These are phyloP conservation scores for Dendronephthya gigantea DNA, from an alignment of 64 coral and sea anemone genomes.

Conservation along the genomic window DNA sequence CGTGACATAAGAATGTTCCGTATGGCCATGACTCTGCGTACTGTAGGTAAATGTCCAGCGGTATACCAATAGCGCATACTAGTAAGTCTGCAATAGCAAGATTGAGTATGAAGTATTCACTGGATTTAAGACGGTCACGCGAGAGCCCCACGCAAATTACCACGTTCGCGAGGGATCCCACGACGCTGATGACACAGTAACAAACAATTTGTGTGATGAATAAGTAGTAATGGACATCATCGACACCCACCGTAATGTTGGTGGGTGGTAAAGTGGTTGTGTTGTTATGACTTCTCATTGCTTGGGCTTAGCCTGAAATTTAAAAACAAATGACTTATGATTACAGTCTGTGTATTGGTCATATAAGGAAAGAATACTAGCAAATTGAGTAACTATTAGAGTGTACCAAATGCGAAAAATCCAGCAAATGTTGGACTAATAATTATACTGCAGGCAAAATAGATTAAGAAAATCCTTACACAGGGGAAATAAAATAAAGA, in stretches of 20 bases:
- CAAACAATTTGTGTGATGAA: background rate
- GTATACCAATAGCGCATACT: constrained; percentile 22
- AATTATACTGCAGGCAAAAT: too few relatives aligned
- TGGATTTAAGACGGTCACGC: background rate
- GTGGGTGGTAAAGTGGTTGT: background rate
- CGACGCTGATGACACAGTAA: background rate
- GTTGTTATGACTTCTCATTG: background rate
- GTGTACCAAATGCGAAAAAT: too few relatives aligned
- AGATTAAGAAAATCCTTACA: too few relatives aligned
- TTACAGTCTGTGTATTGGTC: too few relatives aligned
- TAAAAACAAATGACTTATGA: background rate
- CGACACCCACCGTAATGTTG: background rate
- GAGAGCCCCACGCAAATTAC: background rate
- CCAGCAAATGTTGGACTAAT: too few relatives aligned
- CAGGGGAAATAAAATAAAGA: too few relatives aligned
- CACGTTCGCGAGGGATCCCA: background rate
- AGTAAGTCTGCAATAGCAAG: constrained; percentile 35
- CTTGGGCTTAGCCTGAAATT: background rate
- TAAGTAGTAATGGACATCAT: background rate
- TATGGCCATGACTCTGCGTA: constrained; percentile 1
- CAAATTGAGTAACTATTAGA: too few relatives aligned
- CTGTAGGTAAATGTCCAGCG: constrained; percentile 37
- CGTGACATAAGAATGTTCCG: constrained; percentile 24
- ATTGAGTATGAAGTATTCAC: constrained; percentile 48
- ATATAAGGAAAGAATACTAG: too few relatives aligned